Evolutionary conservation across 1,140 invertebrate genomes (phyloP).

Genomic region (Scaptomyza graminum): DNA sequence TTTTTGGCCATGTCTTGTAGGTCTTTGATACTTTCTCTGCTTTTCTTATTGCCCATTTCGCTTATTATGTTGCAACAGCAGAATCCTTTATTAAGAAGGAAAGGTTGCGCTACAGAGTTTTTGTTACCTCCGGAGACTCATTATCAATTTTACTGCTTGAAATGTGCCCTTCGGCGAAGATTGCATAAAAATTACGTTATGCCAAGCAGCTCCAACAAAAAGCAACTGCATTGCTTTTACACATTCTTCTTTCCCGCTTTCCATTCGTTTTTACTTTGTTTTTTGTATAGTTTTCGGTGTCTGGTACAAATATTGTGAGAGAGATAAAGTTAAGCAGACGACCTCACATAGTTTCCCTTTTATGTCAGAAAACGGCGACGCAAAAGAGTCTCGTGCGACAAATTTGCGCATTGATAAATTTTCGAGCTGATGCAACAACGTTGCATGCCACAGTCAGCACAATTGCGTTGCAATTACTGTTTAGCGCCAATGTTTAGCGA

Average conservation of each 20-base stretch:
- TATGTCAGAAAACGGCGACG: slow-evolving; percentile 57
- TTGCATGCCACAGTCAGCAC: slow-evolving; percentile 71
- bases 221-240: slow-evolving; percentile 37
- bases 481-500: slow-evolving; percentile 41
- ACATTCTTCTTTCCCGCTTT: background rate
- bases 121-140: slow-evolving; percentile 29
- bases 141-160: slow-evolving; percentile 66
- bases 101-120: background rate
- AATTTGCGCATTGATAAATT: slow-evolving; percentile 68
- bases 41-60: slow-evolving; percentile 10
- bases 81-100: slow-evolving; percentile 3
- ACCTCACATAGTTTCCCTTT: slow-evolving; percentile 77
- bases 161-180: slow-evolving; percentile 47
- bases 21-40: background rate
- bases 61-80: slow-evolving; percentile 34
- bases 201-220: slow-evolving; percentile 21
- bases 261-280: slow-evolving; percentile 13
- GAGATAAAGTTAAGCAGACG: slow-evolving; percentile 66
- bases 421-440: slow-evolving; percentile 71
- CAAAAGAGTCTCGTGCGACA: slow-evolving; percentile 71
- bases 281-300: slow-evolving; percentile 42
- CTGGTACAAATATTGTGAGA: slow-evolving; percentile 54
- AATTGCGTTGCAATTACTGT: slow-evolving; percentile 68
- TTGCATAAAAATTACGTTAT: slow-evolving; percentile 69
- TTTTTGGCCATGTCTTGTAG: slow-evolving; percentile 1